phyloP scores from a whole-genome alignment of 2,797 vertebrate species.

The Cossypha polioptera region DNA sequence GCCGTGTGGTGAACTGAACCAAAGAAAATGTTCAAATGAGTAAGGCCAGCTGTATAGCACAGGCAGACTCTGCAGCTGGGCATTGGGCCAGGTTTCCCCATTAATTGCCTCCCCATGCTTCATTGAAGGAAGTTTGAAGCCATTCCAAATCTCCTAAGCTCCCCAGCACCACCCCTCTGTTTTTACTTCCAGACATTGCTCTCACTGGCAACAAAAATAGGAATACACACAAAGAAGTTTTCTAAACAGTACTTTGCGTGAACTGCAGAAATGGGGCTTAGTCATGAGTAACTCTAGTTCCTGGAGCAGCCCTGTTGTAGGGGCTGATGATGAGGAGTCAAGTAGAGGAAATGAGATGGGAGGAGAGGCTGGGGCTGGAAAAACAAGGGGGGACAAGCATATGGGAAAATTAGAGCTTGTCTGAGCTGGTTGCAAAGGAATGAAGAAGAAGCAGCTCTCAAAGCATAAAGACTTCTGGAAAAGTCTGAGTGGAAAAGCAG shows the following conservation, averaged over 20 bases:
- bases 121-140: slow-evolving; percentile 51
- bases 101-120: slow-evolving; percentile 56
- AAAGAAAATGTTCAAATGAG: slow-evolving; percentile 57
- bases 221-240: background rate
- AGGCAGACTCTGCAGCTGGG: slow-evolving; percentile 37
- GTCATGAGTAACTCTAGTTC: background rate
- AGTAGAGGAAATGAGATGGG: background rate
- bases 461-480: background rate
- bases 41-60: slow-evolving; percentile 40
- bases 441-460: background rate
- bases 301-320: background rate
- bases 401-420: background rate
- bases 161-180: slow-evolving; percentile 34
- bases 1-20: slow-evolving; percentile 31
- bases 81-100: slow-evolving; percentile 27
- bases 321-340: background rate
- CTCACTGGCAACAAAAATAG: background rate
- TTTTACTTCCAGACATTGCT: slow-evolving; percentile 39
- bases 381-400: background rate
- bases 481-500: background rate
- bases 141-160: slow-evolving; percentile 46
- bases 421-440: background rate
- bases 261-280: background rate
- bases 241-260: background rate
- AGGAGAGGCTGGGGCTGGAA: background rate